Percentiles rank a stretch among this genome's conserved stretches.
These are phyloP conservation scores for Chiloscyllium plagiosum DNA, from an alignment of 2,113 vertebrate genomes.

Conservation along the genomic window DNA sequence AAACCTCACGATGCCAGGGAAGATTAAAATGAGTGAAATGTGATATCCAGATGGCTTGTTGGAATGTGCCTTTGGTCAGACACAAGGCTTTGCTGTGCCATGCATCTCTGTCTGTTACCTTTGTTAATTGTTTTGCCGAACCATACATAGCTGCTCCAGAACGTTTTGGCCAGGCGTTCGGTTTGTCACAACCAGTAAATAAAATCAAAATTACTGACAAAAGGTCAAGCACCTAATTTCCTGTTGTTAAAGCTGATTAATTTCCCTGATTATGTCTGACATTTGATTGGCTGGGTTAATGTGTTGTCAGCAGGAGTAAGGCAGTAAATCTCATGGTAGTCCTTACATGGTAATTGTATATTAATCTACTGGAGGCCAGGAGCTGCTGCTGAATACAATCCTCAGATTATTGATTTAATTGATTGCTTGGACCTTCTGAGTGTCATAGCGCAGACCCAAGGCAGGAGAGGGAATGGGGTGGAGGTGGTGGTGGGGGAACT, in stretches of 20 bases:
- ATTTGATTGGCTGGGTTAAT: slow-evolving; percentile 6
- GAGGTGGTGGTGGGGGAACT: no score
- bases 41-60: not conserved
- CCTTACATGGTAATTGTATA: not conserved
- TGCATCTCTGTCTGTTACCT: not conserved
- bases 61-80: not conserved
- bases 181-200: not conserved
- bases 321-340: not conserved
- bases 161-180: not conserved
- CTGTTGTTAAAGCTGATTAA: slow-evolving; percentile 20
- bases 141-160: not conserved
- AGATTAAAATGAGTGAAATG: not conserved
- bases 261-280: slow-evolving; percentile 10
- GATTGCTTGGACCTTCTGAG: not conserved
- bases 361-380: not conserved
- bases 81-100: not conserved
- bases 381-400: not conserved
- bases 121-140: not conserved
- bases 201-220: not conserved
- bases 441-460: not conserved
- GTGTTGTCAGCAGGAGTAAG: not conserved
- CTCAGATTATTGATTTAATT: not conserved
- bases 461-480: no score
- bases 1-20: not conserved
- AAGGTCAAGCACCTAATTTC: slow-evolving; percentile 7